Evolutionary conservation across 2,113 vertebrate species (phyloP), one percentile per base, ranked within the genome.

Genomic region (Arenaria interpres): DNA sequence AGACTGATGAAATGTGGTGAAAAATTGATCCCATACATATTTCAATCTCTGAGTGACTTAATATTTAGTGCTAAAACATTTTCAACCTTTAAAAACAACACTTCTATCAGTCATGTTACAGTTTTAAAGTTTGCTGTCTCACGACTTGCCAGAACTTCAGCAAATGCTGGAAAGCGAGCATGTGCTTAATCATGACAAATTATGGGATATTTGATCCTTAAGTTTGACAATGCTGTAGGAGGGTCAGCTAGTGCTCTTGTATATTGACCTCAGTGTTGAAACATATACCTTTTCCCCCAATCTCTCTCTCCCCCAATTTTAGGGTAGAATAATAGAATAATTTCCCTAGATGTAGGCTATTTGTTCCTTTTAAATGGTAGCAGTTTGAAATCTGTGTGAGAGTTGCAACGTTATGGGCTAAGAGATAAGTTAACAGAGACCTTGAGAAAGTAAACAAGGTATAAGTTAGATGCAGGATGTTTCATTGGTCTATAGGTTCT

Each of bases 1-100:
- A 88, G 48, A 57, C 50, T 67, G 93, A 83, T 88, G 78, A 93
- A 91, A 96, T 90, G 85, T 91, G 85, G 91, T 96, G 48, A 94
- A 94, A 95, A 96, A 95, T 95, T 67, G 95, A 94, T 91, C 93
- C 90, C 82, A 95, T 95, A 93, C 85, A 88, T 96, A 93, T 79
- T 95, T 72, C 54, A 85, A 86, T 90, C 67, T 93, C 63, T 88
- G 67, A 93, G 90, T 59, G 93, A 95, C 82, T 95, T 90, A 95
- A 82, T 95, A 95, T 95, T 95, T 97, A 93, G 75, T 90, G 88
- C 90, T 93, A 93, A 93, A 94, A 91, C 88, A 86, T 88, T 94
- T 93, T 91, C 88, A 95, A 25, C 66, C 90, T 96, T 97, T 93
- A 83, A 93, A 95, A 96, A 77, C 89, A 97, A 94, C 91, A 96